Evolutionary conservation across 2,888 invertebrate genomes (phyloP).

Genomic region (Caenorhabditis sp.): DNA sequence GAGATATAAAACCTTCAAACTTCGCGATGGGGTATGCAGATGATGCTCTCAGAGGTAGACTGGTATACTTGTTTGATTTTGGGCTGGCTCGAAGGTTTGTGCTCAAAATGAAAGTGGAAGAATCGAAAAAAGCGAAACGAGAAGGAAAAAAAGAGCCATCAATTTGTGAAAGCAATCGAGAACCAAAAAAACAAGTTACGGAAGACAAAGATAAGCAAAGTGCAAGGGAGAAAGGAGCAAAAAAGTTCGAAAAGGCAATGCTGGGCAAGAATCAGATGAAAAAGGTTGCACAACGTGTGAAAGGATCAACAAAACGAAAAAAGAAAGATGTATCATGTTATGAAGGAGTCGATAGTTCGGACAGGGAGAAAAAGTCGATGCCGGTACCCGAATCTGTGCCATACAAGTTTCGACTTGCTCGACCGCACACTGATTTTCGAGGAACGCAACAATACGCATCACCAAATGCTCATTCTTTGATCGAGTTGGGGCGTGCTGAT

Average conservation of each 20-base stretch:
- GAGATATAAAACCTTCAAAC: slow-evolving; percentile 48
- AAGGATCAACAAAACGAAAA: not conserved
- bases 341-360: not conserved
- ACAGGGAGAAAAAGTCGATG: not conserved
- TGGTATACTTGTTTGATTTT: slow-evolving; percentile 25
- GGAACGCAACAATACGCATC: slow-evolving; percentile 36
- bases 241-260: not conserved
- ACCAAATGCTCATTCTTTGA: slow-evolving; percentile 22
- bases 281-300: no score
- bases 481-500: slow-evolving; percentile 34
- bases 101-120: not conserved
- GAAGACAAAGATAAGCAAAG: not conserved
- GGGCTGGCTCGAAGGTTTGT: slow-evolving; percentile 17
- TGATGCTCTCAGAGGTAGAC: not conserved
- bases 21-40: slow-evolving; percentile 23
- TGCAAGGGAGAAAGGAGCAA: not conserved
- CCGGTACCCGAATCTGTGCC: no score
- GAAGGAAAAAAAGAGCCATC: not conserved
- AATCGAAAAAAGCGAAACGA: not conserved
- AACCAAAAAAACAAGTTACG: not conserved
- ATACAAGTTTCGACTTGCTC: slow-evolving; percentile 17
- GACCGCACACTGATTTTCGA: slow-evolving; percentile 25
- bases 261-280: no score
- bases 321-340: not conserved
- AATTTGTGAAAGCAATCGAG: not conserved